Percentiles rank a stretch among this genome's conserved stretches.
These are phyloP conservation scores for Myoxocephalus aenaeus DNA, from an alignment of 2,797 vertebrate species.

Conservation along the genomic window DNA sequence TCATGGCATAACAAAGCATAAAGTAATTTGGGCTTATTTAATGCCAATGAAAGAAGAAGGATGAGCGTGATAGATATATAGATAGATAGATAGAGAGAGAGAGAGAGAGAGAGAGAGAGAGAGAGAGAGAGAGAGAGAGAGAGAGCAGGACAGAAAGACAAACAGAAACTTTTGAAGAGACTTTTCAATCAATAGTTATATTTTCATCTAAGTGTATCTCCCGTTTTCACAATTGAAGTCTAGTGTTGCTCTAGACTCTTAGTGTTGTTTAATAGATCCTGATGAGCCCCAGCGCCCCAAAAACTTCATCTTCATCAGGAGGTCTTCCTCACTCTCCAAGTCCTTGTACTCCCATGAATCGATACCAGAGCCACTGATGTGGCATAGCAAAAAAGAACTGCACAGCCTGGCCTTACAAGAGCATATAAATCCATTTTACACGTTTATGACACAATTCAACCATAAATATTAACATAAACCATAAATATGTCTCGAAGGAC, in stretches of 20 bases:
- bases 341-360: no score
- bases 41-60: background rate
- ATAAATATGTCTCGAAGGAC: no score
- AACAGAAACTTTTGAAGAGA: background rate
- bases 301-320: no score
- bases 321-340: no score
- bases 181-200: background rate
- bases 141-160: background rate
- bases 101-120: no score
- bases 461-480: no score
- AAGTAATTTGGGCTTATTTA: background rate
- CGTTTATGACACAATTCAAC: no score
- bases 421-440: no score
- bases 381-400: no score
- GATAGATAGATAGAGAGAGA: background rate
- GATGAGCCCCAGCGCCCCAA: no score
- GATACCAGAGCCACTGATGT: no score
- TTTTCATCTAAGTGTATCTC: background rate
- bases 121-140: background rate
- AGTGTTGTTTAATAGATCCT: background rate
- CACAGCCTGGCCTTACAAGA: no score
- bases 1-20: background rate
- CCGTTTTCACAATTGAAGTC: background rate
- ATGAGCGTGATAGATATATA: background rate
- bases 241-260: background rate